A percentile compares a stretch with the other conserved stretches of the same genome.
phyloP scores from a whole-genome alignment of 2,113 vertebrate genomes.

The crab-eating macaque (Macaca fascicularis) region T2T-MFA8v1.1 NC_088380.1:57338501-57339000 shows the following conservation, averaged over 20 bases:
- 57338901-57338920: slow-evolving; percentile 36
- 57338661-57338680: slow-evolving; percentile 89
- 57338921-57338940: slow-evolving; percentile 13
- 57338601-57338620: slow-evolving; percentile 90
- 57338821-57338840: slow-evolving; percentile 72
- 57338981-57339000: neutral
- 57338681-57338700: slow-evolving; percentile 92
- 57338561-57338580: slow-evolving; percentile 86
- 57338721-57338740: slow-evolving; percentile 90
- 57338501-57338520: slow-evolving; percentile 84
- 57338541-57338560: slow-evolving; percentile 87
- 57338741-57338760: slow-evolving; percentile 82
- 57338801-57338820: slow-evolving; percentile 81
- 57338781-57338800: slow-evolving; percentile 77
- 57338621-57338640: slow-evolving; percentile 85
- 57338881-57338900: slow-evolving; percentile 59
- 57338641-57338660: slow-evolving; percentile 86
- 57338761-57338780: slow-evolving; percentile 77
- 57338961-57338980: neutral
- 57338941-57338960: slow-evolving; percentile 14
- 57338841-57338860: slow-evolving; percentile 72
- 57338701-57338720: slow-evolving; percentile 90
- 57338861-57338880: slow-evolving; percentile 77
- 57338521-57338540: slow-evolving; percentile 88
- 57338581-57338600: slow-evolving; percentile 90